Conservation (phyloP, 2,797 vertebrate genomes). For the Balearica regulorum region DNA sequence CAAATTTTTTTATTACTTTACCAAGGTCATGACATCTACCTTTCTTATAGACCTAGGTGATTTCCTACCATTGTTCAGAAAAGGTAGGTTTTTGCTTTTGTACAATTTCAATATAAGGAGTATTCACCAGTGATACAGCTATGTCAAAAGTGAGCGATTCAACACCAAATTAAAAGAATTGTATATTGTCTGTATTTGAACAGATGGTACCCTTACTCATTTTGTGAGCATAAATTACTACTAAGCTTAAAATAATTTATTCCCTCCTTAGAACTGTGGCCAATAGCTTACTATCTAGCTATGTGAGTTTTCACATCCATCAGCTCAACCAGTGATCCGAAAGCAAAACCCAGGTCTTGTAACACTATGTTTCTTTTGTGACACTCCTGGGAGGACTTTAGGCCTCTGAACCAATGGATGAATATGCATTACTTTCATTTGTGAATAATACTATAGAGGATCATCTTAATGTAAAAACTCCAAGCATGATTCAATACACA, state of each 20-base stretch:
- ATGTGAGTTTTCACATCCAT: background rate
- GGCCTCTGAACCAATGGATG: background rate
- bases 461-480: background rate
- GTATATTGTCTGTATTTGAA: background rate
- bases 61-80: background rate
- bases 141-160: background rate
- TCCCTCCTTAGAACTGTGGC: background rate
- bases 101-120: background rate
- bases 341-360: background rate
- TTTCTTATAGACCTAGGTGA: background rate
- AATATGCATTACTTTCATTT: background rate
- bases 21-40: background rate
- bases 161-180: background rate
- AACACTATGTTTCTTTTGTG: background rate
- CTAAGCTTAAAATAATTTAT: constrained; percentile 3
- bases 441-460: background rate
- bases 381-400: background rate
- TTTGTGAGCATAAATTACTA: constrained; percentile 9
- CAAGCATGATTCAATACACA: background rate
- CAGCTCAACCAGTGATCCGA: background rate
- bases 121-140: background rate
- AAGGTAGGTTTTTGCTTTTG: background rate
- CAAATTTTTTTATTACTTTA: background rate
- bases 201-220: constrained; percentile 33
- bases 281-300: background rate